Evolutionary conservation across 2,113 vertebrate genomes (phyloP), one percentile per base, ranked within the genome.

Genomic region (Toxotes chatareus): DNA sequence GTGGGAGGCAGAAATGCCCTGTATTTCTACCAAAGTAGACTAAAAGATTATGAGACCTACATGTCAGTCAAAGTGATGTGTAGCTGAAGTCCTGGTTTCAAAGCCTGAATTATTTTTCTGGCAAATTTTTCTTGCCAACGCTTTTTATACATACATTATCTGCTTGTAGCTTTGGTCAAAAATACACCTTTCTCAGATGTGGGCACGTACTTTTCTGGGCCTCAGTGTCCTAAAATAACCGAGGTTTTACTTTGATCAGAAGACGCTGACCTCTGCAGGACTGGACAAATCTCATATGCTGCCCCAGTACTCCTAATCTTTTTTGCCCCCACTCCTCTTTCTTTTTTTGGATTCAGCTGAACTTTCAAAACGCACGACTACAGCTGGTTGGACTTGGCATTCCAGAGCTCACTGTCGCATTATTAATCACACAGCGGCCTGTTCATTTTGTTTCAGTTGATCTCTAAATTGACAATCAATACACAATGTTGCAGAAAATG

Each of bases 251-350:
- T 76, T 32, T 51, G 53, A 27, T 27, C 68, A 73, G 53, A 51
- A 53, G 44, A 56, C 68, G 66, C 68, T 73, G 73, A 84, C 51
- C 63, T 81, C 49, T 55, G 77, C 73, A 34, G 57, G n/a, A 61
- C 60, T 56, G 51, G n/a, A 9, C 0, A 27, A 38, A 51, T 64
- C 62, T 70, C 59, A 77, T 51, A 62, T n/a, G 46, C 42, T 8
- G n/a, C 19, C 23, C 4, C 9, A 32, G 57, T 38, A 3, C 27
- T 64, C 14, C 17, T 4, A 51, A 44, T 32, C 66, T 31, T 16
- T 42, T 34, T 36, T 55, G 51, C 34, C 16, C 9, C 27, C 44
- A 4, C 38, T 69, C 49, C 47, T 21, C 55, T 69, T 56, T 21
- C 46, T 69, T 62, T 69, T 34, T 60, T 51, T 31, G 19, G 64